A percentile compares a stretch with the other conserved stretches of the same genome.
These are phyloP conservation scores for Drosophila ogumai DNA, from an alignment of 1,140 invertebrate species.

Conservation along the genomic window DNA sequence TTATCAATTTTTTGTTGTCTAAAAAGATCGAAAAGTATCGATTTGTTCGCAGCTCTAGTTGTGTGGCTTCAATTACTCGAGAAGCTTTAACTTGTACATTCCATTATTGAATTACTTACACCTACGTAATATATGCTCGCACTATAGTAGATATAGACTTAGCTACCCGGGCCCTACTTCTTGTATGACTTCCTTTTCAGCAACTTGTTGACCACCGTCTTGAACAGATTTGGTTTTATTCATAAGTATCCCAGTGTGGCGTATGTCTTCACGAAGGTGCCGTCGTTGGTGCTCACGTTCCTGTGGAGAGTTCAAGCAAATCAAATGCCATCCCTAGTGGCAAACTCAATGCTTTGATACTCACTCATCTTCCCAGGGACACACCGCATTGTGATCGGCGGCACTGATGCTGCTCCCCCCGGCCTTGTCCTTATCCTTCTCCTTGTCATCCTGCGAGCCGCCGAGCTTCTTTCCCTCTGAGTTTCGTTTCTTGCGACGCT, in stretches of 20 bases:
- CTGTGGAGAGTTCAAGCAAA: constrained; percentile 85
- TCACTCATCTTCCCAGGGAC: constrained; percentile 96
- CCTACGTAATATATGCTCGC: constrained; percentile 28
- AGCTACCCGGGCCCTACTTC: constrained; percentile 48
- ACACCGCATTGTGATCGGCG: constrained; percentile 89
- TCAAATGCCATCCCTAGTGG: too few relatives aligned
- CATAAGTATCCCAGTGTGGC: constrained; percentile 95
- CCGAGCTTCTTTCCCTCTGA: constrained; percentile 63
- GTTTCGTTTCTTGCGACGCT: constrained; percentile 79
- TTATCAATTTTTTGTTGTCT: too few relatives aligned
- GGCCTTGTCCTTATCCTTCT: constrained; percentile 51
- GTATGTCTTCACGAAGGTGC: constrained; percentile 95
- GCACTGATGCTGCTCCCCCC: constrained; percentile 57
- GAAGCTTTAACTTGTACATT: constrained; percentile 50
- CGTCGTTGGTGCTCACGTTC: constrained; percentile 91
- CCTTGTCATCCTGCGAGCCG: constrained; percentile 71
- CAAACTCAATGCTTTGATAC: constrained; percentile 84
- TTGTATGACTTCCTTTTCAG: constrained; percentile 61
- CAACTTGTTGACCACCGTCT: constrained; percentile 67
- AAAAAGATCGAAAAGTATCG: too few relatives aligned
- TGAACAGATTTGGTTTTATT: constrained; percentile 83
- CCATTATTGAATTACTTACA: constrained; percentile 43
- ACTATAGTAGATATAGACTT: constrained; percentile 21
- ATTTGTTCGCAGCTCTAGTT: background rate
- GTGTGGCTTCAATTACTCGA: constrained; percentile 35